A percentile compares a stretch with the other conserved stretches of the same genome.
Evolutionary conservation across 2,797 vertebrate species (phyloP).

Genomic region (Zenarchopterus dispar): DNA sequence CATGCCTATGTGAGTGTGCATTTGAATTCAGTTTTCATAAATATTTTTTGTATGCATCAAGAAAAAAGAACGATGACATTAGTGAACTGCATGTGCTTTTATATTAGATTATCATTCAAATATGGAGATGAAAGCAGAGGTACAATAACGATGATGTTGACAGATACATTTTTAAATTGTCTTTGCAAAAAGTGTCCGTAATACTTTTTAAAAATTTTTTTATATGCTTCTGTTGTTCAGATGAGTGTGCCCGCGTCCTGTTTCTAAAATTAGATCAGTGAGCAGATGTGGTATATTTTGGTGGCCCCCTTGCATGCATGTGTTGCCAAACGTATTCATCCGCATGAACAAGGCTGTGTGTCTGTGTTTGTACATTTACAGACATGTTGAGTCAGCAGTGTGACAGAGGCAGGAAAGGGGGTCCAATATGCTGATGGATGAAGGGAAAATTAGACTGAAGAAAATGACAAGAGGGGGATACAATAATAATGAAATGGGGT

Average conservation of each 20-base stretch:
- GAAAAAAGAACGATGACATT: neutral
- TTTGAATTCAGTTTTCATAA: neutral
- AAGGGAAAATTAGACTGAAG: too few relatives aligned
- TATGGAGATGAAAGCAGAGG: neutral
- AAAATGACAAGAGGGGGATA: constrained; percentile 16
- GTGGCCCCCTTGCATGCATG: constrained; percentile 43
- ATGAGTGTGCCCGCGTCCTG: constrained; percentile 11
- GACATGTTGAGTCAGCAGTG: constrained; percentile 67
- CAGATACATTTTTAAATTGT: neutral
- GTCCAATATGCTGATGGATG: constrained; percentile 56
- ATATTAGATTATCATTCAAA: neutral
- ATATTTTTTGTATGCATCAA: neutral
- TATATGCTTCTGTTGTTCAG: neutral
- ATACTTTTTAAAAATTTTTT: neutral
- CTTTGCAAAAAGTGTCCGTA: neutral
- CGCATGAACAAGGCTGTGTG: constrained; percentile 24
- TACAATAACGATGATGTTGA: neutral
- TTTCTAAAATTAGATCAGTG: constrained; percentile 63
- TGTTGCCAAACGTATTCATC: constrained; percentile 48
- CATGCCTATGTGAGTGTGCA: neutral
- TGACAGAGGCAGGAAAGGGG: constrained; percentile 56
- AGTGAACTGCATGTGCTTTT: neutral
- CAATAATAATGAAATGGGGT: too few relatives aligned
- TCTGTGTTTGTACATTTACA: constrained; percentile 34
- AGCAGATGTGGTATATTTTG: constrained; percentile 57